phyloP scores from a whole-genome alignment of 2,113 vertebrate genomes.

The Ailuropoda melanoleuca region DNA sequence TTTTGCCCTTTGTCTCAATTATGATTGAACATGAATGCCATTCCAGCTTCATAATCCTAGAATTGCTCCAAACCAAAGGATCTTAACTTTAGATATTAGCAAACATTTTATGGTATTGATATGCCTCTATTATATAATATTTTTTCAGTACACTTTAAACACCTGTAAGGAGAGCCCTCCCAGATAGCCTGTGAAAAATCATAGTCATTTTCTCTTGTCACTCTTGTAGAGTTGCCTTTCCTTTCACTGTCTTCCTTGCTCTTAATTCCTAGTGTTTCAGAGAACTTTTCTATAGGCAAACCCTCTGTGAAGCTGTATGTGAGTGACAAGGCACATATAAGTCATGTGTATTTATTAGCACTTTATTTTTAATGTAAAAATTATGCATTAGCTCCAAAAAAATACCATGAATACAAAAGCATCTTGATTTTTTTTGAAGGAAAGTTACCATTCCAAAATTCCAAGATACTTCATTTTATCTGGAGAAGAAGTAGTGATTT shows the following conservation, averaged over 20 bases:
- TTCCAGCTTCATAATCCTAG: neutral
- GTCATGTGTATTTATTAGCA: neutral
- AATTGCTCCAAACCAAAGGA: neutral
- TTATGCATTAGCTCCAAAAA: neutral
- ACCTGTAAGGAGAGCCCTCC: neutral
- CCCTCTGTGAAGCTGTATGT: neutral
- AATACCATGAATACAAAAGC: neutral
- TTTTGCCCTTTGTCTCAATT: neutral
- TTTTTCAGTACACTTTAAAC: neutral
- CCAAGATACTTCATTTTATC: neutral
- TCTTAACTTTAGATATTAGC: neutral
- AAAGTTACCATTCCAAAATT: neutral
- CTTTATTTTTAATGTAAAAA: conserved; percentile 4
- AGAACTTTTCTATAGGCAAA: neutral
- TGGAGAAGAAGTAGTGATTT: neutral
- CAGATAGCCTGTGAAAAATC: neutral
- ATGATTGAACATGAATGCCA: neutral
- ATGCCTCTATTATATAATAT: neutral
- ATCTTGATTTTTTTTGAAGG: neutral
- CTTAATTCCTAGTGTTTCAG: neutral
- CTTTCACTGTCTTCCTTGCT: neutral
- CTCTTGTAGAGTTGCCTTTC: neutral
- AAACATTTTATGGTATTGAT: neutral
- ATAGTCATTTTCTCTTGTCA: neutral
- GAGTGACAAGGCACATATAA: neutral